Base-by-base conservation (phyloP, 1,140 invertebrate species). In the Berghia stephanieae region DNA sequence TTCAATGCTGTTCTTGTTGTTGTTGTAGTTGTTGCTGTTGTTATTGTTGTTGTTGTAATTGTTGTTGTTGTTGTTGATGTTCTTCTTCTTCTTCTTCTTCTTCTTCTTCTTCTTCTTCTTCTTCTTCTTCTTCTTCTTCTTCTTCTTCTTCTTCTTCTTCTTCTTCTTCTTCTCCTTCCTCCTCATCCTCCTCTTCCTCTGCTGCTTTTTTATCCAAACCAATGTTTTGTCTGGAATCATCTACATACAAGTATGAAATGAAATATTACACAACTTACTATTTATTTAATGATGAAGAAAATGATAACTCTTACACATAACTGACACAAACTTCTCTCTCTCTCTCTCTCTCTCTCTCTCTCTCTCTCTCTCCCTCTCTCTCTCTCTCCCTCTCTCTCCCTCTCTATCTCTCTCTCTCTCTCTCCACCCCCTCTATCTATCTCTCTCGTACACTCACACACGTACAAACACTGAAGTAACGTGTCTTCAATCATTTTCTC, bases 291-390 rank as follows among this genome's bases (percentile, higher is more conserved):
- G 44, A 70, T 70, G 68, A 70, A 13, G 13, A 63, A 10, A 63
- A 13, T 13, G 60, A 10, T 18, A 16, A 27, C 13, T 63, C 60
- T 18, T 13, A 31, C 13, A 10, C 10, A 13, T 31, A 27, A 18
- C 13, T 13, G 27, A 31, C 13, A 36, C 63, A 21, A 34, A 2
- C 4, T 27, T 69, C 67, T 69, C 24, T 69, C 42, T 44, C 24
- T 69, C 67, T 69, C 24, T 69, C 42, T 69, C 42, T 69, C 31
- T 44, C 67, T 69, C 24, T 69, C 67, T 44, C 31, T 40, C 38
- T 44, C 40, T 69, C 67, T 44, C 27, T 40, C 42, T 69, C 27
- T 69, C 38, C 27, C 40, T 69, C 42, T 42, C 40, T 69, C 42
- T 69, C 34, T 69, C 38, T 69, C 31, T 44, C 67, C 40, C 27